A percentile compares a stretch with the other conserved stretches of the same genome.
These are phyloP conservation scores for Melanotaenia maccullochi DNA, from an alignment of 2,797 vertebrate species.

Conservation along the genomic window DNA sequence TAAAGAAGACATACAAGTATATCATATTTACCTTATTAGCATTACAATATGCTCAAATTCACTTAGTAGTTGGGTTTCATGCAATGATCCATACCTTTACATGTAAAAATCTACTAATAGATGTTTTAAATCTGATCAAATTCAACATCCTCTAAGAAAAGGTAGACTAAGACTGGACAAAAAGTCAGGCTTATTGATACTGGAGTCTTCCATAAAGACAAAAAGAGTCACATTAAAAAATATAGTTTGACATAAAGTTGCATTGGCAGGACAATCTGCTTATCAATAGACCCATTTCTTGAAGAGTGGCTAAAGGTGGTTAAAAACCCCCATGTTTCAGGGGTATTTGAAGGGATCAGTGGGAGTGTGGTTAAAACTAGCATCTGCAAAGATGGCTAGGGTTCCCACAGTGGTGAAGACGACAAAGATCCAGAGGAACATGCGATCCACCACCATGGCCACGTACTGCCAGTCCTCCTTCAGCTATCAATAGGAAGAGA, in stretches of 20 bases:
- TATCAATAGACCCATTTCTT: neutral
- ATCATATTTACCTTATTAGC: neutral
- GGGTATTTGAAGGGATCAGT: slow-evolving; percentile 76
- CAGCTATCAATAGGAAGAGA: slow-evolving; percentile 63
- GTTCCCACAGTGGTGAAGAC: slow-evolving; percentile 87
- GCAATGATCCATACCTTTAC: slow-evolving; percentile 4
- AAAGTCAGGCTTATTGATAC: neutral
- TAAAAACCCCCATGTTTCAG: slow-evolving; percentile 40
- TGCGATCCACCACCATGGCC: slow-evolving; percentile 92
- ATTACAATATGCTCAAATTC: neutral
- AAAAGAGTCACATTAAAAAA: neutral
- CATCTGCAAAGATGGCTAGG: slow-evolving; percentile 88
- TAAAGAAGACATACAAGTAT: slow-evolving; percentile 7
- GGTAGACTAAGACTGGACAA: neutral
- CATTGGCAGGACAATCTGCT: neutral
- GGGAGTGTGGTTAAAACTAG: slow-evolving; percentile 86
- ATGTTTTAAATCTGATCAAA: neutral
- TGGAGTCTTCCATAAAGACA: neutral
- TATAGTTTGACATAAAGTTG: neutral
- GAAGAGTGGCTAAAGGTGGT: neutral
- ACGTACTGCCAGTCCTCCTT: slow-evolving; percentile 92
- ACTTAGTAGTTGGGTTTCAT: slow-evolving; percentile 13
- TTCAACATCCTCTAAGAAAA: neutral
- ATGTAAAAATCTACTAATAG: neutral
- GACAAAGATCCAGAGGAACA: slow-evolving; percentile 89